A percentile compares a stretch with the other conserved stretches of the same genome.
Conservation (phyloP, 2,113 vertebrate species). For the Siphamia tubifer region DNA sequence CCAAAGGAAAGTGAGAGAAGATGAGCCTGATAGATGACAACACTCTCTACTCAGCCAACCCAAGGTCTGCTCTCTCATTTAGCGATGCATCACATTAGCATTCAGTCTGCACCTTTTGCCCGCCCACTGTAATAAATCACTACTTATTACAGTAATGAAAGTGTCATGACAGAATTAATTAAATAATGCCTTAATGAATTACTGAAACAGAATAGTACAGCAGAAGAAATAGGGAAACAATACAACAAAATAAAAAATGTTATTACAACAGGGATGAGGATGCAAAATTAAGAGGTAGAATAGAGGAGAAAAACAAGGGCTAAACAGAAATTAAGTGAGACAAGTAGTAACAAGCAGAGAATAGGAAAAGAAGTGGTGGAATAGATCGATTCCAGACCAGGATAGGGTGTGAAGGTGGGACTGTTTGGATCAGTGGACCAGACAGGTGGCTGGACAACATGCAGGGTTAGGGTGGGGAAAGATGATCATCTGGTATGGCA, state of each 20-base stretch:
- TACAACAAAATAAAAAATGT: neutral
- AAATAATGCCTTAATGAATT: slow-evolving; percentile 1
- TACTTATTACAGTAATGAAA: slow-evolving; percentile 45
- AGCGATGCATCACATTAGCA: slow-evolving; percentile 29
- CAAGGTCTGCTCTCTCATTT: slow-evolving; percentile 16
- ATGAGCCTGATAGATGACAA: slow-evolving; percentile 12
- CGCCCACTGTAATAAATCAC: slow-evolving; percentile 35
- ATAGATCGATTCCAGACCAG: neutral
- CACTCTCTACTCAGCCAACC: neutral
- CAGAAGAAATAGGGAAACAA: neutral
- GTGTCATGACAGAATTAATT: slow-evolving; percentile 16
- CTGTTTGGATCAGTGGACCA: neutral
- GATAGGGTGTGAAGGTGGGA: neutral
- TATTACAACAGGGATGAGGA: neutral
- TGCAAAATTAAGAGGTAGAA: neutral
- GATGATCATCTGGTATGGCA: slow-evolving; percentile 12
- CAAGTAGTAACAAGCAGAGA: neutral
- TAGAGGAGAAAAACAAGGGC: neutral
- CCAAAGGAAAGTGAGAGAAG: neutral
- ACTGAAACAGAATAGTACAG: neutral
- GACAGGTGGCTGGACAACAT: slow-evolving; percentile 18
- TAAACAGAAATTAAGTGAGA: neutral
- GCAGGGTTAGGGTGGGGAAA: neutral
- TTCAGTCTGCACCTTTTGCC: slow-evolving; percentile 1
- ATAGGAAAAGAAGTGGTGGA: neutral